Percentiles rank a stretch among this genome's conserved stretches.
phyloP scores from a whole-genome alignment of 1,140 invertebrate genomes.

The Sarcophaga peregrina region DNA sequence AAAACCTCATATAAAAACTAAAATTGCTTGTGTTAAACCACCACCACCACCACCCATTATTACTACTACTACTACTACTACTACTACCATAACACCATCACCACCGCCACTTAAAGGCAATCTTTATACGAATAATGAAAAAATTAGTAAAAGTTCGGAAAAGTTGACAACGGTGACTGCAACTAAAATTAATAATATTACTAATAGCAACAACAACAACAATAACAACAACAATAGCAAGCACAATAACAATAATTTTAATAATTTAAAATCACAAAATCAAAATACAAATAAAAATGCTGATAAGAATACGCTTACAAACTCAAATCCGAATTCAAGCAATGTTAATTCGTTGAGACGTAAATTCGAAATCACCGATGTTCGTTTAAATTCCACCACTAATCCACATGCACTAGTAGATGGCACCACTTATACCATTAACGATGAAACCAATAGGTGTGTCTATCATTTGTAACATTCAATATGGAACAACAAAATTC shows the following conservation, averaged over 20 bases:
- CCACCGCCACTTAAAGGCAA: background rate
- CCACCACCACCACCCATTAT: constrained; percentile 21
- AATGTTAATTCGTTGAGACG: constrained; percentile 50
- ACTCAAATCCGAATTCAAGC: constrained; percentile 10
- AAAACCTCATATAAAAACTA: background rate
- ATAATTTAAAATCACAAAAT: background rate
- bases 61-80: background rate
- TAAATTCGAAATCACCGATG: constrained; percentile 74
- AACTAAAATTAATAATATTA: background rate
- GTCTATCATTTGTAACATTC: constrained; percentile 43
- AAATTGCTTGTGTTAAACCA: constrained; percentile 6
- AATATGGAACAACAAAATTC: background rate
- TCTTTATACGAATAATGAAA: no score
- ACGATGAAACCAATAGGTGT: constrained; percentile 49
- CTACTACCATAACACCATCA: background rate
- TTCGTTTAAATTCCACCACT: constrained; percentile 77
- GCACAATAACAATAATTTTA: background rate
- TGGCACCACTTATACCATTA: constrained; percentile 66
- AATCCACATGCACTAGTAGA: constrained; percentile 73
- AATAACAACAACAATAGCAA: constrained; percentile 24
- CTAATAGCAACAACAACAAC: constrained; percentile 17
- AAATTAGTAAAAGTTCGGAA: background rate
- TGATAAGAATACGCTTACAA: background rate
- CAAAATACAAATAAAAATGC: background rate
- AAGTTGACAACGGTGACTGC: background rate